Base-by-base conservation (phyloP, 2,797 vertebrate genomes). In the Sparidentex hasta region DNA sequence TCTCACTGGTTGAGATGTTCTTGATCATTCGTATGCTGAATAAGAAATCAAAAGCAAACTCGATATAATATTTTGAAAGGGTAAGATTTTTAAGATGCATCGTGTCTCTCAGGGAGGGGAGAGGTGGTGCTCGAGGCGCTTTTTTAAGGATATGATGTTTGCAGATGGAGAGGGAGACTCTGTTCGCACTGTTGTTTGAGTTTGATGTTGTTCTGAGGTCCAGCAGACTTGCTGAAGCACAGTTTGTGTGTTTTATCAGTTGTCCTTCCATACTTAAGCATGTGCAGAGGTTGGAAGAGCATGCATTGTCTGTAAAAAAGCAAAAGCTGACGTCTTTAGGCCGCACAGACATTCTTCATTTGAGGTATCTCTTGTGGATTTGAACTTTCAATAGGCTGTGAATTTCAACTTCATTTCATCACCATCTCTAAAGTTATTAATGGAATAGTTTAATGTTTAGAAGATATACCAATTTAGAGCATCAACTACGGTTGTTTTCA, bases 11-110 rank as follows among this genome's bases (percentile, higher is more conserved):
- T 57, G 27, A 67, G 50, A 63, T n/a, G 27, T 59, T 79, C 41
- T 80, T 78, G 47, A 79, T 57, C 27, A 14, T 44, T 58, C 29
- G 27, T 61, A 46, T 56, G 48, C 58, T 57, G 52, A 67, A 79
- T 75, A 66, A 57, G 71, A 69, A 66, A 58, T 76, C 52, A 71
- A 78, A 76, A 56, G 47, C 41, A 38, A 76, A 59, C 17, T 76
- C 18, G 0, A 29, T 41, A 33, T 59, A 48, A 57, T 78, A 43
- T 78, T 79, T 77, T 74, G 2, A 78, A 71, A 63, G 59, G 54
- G 27, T 54, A 46, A 71, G 23, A 29, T 41, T 69, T 83, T 64
- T 56, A 50, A 68, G 55, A 77, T 70, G 41, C n/a, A 65, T 8
- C 43, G 33, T 33, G 17, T 61, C 65, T 52, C 52, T 54, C 21